phyloP scores from a whole-genome alignment of 2,888 invertebrate species.

The Oscheius sp. region DNA sequence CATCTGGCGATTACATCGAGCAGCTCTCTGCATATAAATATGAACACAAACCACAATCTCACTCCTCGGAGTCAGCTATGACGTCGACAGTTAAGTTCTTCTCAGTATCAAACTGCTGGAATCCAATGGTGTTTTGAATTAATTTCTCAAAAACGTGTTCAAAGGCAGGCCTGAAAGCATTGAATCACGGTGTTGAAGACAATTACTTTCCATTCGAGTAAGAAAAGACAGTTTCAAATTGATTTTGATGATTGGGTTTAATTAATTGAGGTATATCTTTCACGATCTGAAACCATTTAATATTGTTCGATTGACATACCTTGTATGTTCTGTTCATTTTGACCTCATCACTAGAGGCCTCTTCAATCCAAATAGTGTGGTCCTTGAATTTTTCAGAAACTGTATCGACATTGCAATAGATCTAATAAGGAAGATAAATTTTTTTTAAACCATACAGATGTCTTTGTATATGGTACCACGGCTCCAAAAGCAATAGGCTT shows the following conservation, averaged over 20 bases:
- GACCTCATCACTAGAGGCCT: conserved; percentile 36
- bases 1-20: conserved; percentile 36
- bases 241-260: conserved; percentile 33
- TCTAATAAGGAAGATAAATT: too few species aligned
- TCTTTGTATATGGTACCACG: conserved; percentile 39
- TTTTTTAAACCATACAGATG: too few species aligned
- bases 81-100: conserved; percentile 23
- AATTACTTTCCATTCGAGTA: conserved; percentile 41
- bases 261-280: background rate
- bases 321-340: conserved; percentile 47
- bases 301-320: conserved; percentile 21
- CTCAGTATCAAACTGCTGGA: background rate
- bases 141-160: conserved; percentile 47
- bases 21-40: background rate
- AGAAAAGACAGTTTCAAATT: conserved; percentile 42
- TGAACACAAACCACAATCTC: background rate
- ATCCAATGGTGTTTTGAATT: conserved; percentile 32
- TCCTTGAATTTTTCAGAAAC: conserved; percentile 55
- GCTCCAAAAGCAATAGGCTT: conserved; percentile 63
- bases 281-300: background rate
- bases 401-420: conserved; percentile 62
- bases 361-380: conserved; percentile 55
- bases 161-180: conserved; percentile 42
- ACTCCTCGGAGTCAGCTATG: background rate
- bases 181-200: background rate